These are phyloP conservation scores for Hydrozoanthus gracilis DNA, from an alignment of 92 coral and sea anemone genomes.

Conservation along the genomic window DNA sequence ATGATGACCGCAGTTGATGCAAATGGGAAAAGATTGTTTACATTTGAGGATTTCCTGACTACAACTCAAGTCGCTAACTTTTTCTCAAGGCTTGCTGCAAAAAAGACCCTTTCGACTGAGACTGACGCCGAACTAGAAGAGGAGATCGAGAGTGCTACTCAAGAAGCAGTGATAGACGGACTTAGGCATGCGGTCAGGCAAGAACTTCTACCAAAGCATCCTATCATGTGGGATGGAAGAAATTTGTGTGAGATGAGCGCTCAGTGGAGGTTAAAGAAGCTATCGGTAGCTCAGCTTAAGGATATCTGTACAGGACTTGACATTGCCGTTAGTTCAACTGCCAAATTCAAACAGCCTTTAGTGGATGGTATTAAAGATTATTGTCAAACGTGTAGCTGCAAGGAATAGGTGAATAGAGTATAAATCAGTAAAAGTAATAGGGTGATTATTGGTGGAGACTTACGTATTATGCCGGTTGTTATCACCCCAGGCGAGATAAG, in stretches of 20 bases:
- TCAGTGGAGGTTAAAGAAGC: not conserved
- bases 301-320: constrained; percentile 35
- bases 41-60: constrained; percentile 31
- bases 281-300: constrained; percentile 37
- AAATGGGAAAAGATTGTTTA: constrained; percentile 29
- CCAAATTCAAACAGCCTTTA: not conserved
- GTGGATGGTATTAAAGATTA: not conserved
- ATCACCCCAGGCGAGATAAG: not conserved
- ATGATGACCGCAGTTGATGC: constrained; percentile 41
- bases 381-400: too few species aligned
- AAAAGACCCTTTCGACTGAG: not conserved
- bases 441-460: not conserved
- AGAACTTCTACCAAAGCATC: constrained; percentile 43
- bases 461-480: not conserved
- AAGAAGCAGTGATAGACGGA: constrained; percentile 13
- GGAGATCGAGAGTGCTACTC: constrained; percentile 7
- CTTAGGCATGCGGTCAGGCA: not conserved
- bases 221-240: constrained; percentile 37
- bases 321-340: not conserved
- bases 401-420: not conserved
- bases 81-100: constrained; percentile 42
- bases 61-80: constrained; percentile 42
- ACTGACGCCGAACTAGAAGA: constrained; percentile 32
- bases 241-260: constrained; percentile 34
- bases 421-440: too few species aligned